Conservation (phyloP, 2,888 invertebrate genomes). For the Acanthacorydalis orientalis region DNA sequence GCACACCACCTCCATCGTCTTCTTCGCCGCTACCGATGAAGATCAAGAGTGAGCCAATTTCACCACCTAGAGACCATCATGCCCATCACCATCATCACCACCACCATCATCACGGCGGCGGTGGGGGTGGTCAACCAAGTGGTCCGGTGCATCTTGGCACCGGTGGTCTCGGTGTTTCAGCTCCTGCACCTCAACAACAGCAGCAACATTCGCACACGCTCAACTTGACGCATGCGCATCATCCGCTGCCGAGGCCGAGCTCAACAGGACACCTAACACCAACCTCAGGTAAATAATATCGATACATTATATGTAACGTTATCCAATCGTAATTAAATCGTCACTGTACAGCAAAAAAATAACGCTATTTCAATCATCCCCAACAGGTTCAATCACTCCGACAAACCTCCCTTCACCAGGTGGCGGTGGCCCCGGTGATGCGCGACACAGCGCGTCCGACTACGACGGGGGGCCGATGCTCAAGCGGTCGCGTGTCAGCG, state of each 20-base stretch:
- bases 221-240: constrained; percentile 31
- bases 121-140: constrained; percentile 16
- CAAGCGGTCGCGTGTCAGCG: constrained; percentile 76
- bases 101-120: constrained; percentile 17
- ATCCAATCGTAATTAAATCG: too few species aligned
- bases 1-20: constrained; percentile 56
- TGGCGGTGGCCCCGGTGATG: constrained; percentile 30
- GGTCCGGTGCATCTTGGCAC: constrained; percentile 16
- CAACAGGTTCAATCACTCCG: constrained; percentile 1
- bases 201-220: constrained; percentile 30
- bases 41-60: constrained; percentile 91
- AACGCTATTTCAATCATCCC: too few species aligned
- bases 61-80: constrained; percentile 76
- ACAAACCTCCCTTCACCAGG: constrained; percentile 65
- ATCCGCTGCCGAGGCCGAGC: constrained; percentile 34
- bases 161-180: constrained; percentile 16
- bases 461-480: constrained; percentile 45
- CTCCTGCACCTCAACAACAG: constrained; percentile 14
- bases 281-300: constrained; percentile 28
- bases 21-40: constrained; percentile 70
- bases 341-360: too few species aligned
- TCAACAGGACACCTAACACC: constrained; percentile 41
- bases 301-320: neutral
- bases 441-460: constrained; percentile 35
- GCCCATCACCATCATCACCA: constrained; percentile 14